A percentile compares a stretch with the other conserved stretches of the same genome.
Evolutionary conservation across 2,113 vertebrate genomes (phyloP).

Genomic region (Zosterops pallidus): DNA sequence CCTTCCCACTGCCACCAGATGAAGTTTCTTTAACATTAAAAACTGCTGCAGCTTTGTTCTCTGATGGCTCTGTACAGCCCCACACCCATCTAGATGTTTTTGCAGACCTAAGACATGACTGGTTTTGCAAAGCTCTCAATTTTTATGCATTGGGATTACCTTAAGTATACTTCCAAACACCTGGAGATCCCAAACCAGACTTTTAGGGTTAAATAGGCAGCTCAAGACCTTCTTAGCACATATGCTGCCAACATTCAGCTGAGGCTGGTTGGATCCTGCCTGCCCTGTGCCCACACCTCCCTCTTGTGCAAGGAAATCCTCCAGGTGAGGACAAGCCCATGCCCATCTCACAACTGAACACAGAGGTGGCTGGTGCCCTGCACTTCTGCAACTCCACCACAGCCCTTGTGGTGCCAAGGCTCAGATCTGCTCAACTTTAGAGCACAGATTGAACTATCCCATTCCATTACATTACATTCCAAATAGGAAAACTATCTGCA

Average conservation of each 20-base stretch:
- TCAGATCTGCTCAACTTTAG: background rate
- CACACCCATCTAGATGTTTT: background rate
- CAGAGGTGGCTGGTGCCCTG: background rate
- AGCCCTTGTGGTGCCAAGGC: background rate
- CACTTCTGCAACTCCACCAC: background rate
- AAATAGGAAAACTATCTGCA: background rate
- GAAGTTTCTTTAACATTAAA: background rate
- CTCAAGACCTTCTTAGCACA: background rate
- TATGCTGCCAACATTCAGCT: background rate
- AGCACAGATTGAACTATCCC: background rate
- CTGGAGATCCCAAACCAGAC: accelerated
- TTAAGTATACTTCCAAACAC: background rate
- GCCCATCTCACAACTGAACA: background rate
- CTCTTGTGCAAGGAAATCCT: background rate
- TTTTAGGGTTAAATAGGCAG: background rate
- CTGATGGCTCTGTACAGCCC: background rate
- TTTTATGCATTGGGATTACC: background rate
- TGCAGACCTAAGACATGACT: background rate
- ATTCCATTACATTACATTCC: background rate
- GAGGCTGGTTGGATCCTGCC: background rate
- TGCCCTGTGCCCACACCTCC: no score
- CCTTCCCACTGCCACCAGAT: background rate
- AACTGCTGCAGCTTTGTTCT: background rate
- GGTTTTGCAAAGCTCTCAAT: background rate
- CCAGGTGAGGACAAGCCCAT: background rate